Percentiles rank a stretch among this genome's conserved stretches.
These are phyloP conservation scores for Pangasius krempfi DNA, from an alignment of 2,797 vertebrate genomes.

Conservation along the genomic window DNA sequence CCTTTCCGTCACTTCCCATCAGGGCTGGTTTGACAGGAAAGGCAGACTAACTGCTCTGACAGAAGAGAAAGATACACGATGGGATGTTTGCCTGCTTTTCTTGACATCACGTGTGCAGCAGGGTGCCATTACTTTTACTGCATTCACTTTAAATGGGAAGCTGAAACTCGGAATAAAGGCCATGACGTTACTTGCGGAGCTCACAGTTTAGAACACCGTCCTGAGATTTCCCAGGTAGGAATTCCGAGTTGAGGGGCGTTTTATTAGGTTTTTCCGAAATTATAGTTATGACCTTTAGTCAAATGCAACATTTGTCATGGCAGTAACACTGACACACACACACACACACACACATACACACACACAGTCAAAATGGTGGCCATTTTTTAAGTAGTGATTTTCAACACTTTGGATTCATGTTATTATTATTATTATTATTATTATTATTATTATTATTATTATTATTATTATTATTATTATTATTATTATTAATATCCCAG, in stretches of 20 bases:
- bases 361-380: not conserved
- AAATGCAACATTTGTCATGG: not conserved
- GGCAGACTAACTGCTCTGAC: slow-evolving; percentile 69
- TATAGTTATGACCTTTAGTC: not conserved
- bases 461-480: no score
- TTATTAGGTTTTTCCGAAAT: not conserved
- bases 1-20: slow-evolving; percentile 58
- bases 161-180: not conserved
- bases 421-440: no score
- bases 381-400: no score
- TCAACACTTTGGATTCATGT: no score
- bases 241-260: not conserved
- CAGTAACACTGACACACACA: no score
- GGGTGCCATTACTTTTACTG: slow-evolving; percentile 87
- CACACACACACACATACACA: not conserved
- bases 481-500: no score
- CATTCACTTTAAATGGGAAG: not conserved
- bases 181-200: not conserved
- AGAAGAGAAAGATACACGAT: slow-evolving; percentile 80
- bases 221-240: not conserved
- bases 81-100: slow-evolving; percentile 90
- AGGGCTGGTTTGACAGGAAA: slow-evolving; percentile 47
- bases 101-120: slow-evolving; percentile 81
- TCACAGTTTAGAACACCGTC: not conserved
- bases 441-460: no score